Conservation (phyloP, 2,113 vertebrate genomes). For the Thinocorus orbignyianus region DNA sequence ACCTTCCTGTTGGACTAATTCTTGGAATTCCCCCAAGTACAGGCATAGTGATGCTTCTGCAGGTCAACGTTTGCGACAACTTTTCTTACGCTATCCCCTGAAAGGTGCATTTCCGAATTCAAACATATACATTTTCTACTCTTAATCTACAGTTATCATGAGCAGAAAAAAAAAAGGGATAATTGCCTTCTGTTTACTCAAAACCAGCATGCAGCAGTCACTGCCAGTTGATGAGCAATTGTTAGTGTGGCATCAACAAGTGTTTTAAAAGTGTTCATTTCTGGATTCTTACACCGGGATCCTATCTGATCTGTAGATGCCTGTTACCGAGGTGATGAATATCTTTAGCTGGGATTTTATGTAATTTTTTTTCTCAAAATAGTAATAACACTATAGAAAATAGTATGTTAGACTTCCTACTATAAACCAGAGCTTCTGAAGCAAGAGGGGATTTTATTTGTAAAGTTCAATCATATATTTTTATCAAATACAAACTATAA, state of each 20-base stretch:
- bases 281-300: neutral
- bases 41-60: neutral
- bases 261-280: neutral
- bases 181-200: neutral
- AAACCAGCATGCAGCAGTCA: neutral
- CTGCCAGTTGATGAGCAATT: neutral
- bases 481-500: conserved; percentile 46
- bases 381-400: neutral
- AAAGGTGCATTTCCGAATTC: neutral
- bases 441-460: conserved; percentile 22
- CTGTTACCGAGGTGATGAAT: neutral
- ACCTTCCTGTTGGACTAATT: neutral
- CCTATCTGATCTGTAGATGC: neutral
- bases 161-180: neutral
- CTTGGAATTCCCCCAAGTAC: neutral
- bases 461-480: conserved; percentile 59
- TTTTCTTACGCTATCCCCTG: neutral
- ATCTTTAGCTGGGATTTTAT: neutral
- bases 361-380: neutral
- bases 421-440: conserved; percentile 18
- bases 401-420: neutral
- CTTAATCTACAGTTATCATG: neutral
- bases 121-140: neutral
- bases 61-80: neutral
- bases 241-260: neutral